A percentile compares a stretch with the other conserved stretches of the same genome.
These are phyloP conservation scores for Ctenomys sociabilis DNA, from an alignment of 2,113 vertebrate species.

Conservation along the genomic window DNA sequence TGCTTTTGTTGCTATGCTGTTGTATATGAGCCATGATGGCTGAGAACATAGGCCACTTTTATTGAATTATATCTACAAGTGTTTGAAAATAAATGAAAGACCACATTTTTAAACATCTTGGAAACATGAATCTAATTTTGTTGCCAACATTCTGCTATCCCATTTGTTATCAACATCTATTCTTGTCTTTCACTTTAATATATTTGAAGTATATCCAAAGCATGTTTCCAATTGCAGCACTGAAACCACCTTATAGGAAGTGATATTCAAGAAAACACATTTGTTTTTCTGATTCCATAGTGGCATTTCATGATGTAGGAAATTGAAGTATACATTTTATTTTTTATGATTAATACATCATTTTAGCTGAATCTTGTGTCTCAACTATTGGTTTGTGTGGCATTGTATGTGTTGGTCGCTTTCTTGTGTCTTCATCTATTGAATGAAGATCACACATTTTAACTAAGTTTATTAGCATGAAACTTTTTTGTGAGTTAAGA, in stretches of 20 bases:
- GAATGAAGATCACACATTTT: background rate
- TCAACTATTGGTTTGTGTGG: background rate
- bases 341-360: background rate
- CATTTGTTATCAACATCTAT: slow-evolving; percentile 69
- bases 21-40: background rate
- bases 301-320: background rate
- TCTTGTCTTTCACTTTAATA: slow-evolving; percentile 62
- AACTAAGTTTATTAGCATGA: background rate
- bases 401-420: background rate
- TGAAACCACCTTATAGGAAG: slow-evolving; percentile 54
- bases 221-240: background rate
- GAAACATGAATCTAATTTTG: slow-evolving; percentile 64
- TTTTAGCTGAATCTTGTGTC: slow-evolving; percentile 36
- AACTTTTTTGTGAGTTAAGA: background rate
- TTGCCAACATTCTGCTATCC: slow-evolving; percentile 73
- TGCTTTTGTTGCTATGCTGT: background rate
- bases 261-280: slow-evolving; percentile 49
- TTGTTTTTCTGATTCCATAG: slow-evolving; percentile 32
- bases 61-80: slow-evolving; percentile 52
- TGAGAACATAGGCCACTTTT: slow-evolving; percentile 56
- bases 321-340: background rate
- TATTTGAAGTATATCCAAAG: slow-evolving; percentile 55
- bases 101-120: slow-evolving; percentile 60
- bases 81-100: slow-evolving; percentile 74
- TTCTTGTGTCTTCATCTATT: background rate